These are phyloP conservation scores for Ernsta delagoae DNA, from an alignment of 2,888 invertebrate species.

Conservation along the genomic window DNA sequence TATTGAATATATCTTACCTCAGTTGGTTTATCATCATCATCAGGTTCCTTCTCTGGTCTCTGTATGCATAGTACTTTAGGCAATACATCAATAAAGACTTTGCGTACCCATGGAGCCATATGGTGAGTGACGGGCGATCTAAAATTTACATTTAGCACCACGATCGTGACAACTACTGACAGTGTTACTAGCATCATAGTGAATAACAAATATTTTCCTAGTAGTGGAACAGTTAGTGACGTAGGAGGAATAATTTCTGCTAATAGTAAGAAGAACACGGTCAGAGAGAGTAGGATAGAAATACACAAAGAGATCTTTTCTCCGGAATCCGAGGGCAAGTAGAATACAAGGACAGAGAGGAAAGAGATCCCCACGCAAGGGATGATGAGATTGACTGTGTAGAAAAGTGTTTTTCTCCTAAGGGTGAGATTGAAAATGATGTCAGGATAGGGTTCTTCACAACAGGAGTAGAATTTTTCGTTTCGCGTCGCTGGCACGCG, in stretches of 20 bases:
- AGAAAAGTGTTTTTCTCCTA: constrained; percentile 97
- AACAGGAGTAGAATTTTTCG: constrained; percentile 98
- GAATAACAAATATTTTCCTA: constrained; percentile 96
- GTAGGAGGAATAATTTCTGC: constrained; percentile 98
- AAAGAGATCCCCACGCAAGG: constrained; percentile 99
- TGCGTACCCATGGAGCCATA: constrained; percentile 96
- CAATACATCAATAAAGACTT: constrained; percentile 93
- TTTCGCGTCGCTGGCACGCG: constrained; percentile 95
- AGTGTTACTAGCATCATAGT: constrained; percentile 97
- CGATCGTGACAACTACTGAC: constrained; percentile 96
- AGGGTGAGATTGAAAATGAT: constrained; percentile 99
- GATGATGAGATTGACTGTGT: constrained; percentile 98
- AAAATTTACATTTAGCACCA: constrained; percentile 97
- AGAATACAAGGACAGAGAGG: constrained; percentile 98
- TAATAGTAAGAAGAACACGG: constrained; percentile 96
- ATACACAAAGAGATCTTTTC: constrained; percentile 99
- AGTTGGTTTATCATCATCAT: constrained; percentile 84
- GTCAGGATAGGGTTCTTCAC: constrained; percentile 98
- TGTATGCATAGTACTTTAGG: constrained; percentile 95
- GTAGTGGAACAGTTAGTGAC: constrained; percentile 94
- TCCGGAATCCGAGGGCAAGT: constrained; percentile 98
- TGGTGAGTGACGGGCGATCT: constrained; percentile 96
- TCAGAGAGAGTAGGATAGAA: constrained; percentile 95
- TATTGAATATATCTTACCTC: constrained; percentile 69
- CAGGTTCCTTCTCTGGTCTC: constrained; percentile 92